A percentile compares a stretch with the other conserved stretches of the same genome.
These are phyloP conservation scores for Eupeodes corollae DNA, from an alignment of 1,140 invertebrate genomes.

Conservation along the genomic window DNA sequence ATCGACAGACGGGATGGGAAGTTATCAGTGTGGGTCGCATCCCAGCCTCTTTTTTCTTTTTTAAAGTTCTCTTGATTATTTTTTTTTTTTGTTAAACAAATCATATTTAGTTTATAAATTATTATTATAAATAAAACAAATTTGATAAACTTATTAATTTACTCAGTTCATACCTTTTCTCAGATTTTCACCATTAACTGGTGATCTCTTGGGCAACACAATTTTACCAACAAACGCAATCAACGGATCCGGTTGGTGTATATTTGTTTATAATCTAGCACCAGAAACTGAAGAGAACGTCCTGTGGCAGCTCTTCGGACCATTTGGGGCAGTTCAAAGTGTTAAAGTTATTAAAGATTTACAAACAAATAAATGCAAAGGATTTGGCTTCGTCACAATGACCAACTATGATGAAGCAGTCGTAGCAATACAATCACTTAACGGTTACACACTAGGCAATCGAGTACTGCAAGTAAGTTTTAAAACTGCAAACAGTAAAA, in stretches of 20 bases:
- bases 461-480: constrained; percentile 84
- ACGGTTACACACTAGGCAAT: constrained; percentile 80
- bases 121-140: too few relatives aligned
- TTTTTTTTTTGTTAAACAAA: too few relatives aligned
- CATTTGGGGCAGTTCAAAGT: constrained; percentile 83
- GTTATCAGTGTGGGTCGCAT: too few relatives aligned
- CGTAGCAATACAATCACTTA: constrained; percentile 78
- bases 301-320: constrained; percentile 85
- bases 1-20: too few relatives aligned
- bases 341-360: constrained; percentile 83
- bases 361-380: constrained; percentile 85
- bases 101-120: too few relatives aligned
- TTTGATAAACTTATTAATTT: too few relatives aligned
- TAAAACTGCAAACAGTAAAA: constrained; percentile 57
- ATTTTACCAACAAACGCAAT: constrained; percentile 64
- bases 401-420: constrained; percentile 87
- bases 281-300: constrained; percentile 85
- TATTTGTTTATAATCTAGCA: constrained; percentile 88
- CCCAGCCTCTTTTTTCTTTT: too few relatives aligned
- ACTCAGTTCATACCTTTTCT: background rate
- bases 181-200: constrained; percentile 59
- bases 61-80: too few relatives aligned
- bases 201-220: constrained; percentile 49
- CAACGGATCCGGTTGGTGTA: constrained; percentile 73
- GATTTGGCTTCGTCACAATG: constrained; percentile 89